phyloP scores from a whole-genome alignment of 2,797 vertebrate species.

The Mus spretus region DNA sequence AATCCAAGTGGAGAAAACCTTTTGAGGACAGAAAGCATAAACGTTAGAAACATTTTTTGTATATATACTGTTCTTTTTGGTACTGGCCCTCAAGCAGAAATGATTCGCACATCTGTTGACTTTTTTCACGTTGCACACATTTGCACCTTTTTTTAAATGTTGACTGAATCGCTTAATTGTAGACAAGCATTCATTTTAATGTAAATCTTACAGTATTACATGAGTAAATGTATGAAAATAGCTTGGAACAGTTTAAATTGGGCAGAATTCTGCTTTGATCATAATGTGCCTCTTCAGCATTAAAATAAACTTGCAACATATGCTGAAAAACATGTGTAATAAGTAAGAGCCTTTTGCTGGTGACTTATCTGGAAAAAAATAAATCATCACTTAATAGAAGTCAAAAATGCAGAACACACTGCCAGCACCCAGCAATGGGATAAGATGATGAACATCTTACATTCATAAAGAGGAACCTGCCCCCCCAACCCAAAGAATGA shows the following conservation, averaged over 20 bases:
- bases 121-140: slow-evolving; percentile 83
- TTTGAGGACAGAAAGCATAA: slow-evolving; percentile 37
- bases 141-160: slow-evolving; percentile 85
- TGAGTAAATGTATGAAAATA: slow-evolving; percentile 87
- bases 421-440: background rate
- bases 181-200: slow-evolving; percentile 85
- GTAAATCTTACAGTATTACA: slow-evolving; percentile 87
- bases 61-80: slow-evolving; percentile 76
- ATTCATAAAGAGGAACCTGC: slow-evolving; percentile 15
- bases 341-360: slow-evolving; percentile 82
- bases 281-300: slow-evolving; percentile 87
- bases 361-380: slow-evolving; percentile 81
- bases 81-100: slow-evolving; percentile 70
- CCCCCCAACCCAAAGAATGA: background rate
- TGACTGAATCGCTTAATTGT: slow-evolving; percentile 87
- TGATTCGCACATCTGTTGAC: slow-evolving; percentile 84
- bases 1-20: slow-evolving; percentile 12
- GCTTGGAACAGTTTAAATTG: slow-evolving; percentile 87
- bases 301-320: slow-evolving; percentile 88
- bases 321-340: slow-evolving; percentile 86
- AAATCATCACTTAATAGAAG: slow-evolving; percentile 80
- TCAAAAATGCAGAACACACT: slow-evolving; percentile 68
- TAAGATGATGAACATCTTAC: slow-evolving; percentile 16
- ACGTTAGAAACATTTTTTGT: background rate
- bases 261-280: slow-evolving; percentile 86